Evolutionary conservation across 2,888 invertebrate genomes (phyloP), one percentile per base, ranked within the genome.

Genomic region (Mylabris sibirica): DNA sequence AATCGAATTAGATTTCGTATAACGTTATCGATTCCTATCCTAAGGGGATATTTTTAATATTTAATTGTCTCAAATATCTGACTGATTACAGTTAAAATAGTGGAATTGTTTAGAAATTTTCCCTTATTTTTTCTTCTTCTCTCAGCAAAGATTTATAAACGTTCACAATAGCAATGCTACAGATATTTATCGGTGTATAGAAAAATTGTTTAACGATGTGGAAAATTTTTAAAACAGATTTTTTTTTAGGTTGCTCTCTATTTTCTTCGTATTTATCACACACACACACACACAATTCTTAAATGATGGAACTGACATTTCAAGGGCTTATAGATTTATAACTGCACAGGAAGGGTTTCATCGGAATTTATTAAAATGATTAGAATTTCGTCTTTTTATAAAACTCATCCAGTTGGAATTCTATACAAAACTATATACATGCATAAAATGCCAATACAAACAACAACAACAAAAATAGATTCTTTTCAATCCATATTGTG

Each of bases 1-100:
- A 70, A 70, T 70, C 64, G 67, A 70, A 70, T 70, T 64, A 35
- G 70, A 70, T 70, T 70, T 64, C 63, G 24, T 70, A 63, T 70
- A 64, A 64, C 66, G 62, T 67, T 64, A 49, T 66, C 64, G 9
- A 62, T 64, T 67, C 66, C 59, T 61, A 49, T 60, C 64, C 62
- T 44, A 17, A 11, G 61, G 30, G 70, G 64, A 67, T 70, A 67
- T 70, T 70, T 70, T 64, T 67, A 67, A 67, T 67, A 70, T 70
- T 70, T 62, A 35, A 67, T 67, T 44, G 64, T 64, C 66, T 64
- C 24, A 66, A 69, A 66, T 70, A 70, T 67, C 67, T 70, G 70
- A 70, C 59, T 61, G 62, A 17, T 17, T 44, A n/a, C n/a, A 4
- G n/a, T 4, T 5, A 44, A 44, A 17, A 11, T 12, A 38, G 1